These are phyloP conservation scores for Oxytorus armatus DNA, from an alignment of 2,888 invertebrate species.

Conservation along the genomic window DNA sequence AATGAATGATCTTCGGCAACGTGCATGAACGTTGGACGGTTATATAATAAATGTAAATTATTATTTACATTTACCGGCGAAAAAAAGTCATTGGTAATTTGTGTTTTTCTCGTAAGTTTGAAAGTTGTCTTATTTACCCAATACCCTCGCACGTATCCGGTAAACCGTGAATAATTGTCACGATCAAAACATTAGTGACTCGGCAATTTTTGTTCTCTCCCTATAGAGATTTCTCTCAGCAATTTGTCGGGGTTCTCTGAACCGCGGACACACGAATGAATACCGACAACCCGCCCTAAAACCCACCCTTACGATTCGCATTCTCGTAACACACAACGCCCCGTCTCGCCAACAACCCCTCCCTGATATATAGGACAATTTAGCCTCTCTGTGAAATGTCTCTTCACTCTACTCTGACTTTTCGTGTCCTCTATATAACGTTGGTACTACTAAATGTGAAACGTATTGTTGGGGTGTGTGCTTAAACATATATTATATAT, in stretches of 20 bases:
- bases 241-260: slow-evolving; percentile 76
- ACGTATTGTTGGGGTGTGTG: slow-evolving; percentile 76
- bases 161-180: slow-evolving; percentile 18
- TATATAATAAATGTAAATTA: too few relatives aligned
- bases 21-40: too few relatives aligned
- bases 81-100: neutral
- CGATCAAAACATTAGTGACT: slow-evolving; percentile 64
- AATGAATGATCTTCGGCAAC: too few relatives aligned
- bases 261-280: slow-evolving; percentile 71
- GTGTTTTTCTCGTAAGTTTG: neutral
- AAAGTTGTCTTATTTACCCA: slow-evolving; percentile 13
- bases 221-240: slow-evolving; percentile 73
- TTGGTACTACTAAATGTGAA: slow-evolving; percentile 71
- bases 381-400: slow-evolving; percentile 65
- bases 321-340: slow-evolving; percentile 75
- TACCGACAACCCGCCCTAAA: slow-evolving; percentile 70
- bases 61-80: neutral
- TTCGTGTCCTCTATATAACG: slow-evolving; percentile 22
- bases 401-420: slow-evolving; percentile 52
- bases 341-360: slow-evolving; percentile 65
- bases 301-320: slow-evolving; percentile 71
- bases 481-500: slow-evolving; percentile 2
- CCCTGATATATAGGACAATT: slow-evolving; percentile 74
- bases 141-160: slow-evolving; percentile 58
- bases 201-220: slow-evolving; percentile 18